Conservation (phyloP, 2,797 vertebrate species). For the Poecile montanus region DNA sequence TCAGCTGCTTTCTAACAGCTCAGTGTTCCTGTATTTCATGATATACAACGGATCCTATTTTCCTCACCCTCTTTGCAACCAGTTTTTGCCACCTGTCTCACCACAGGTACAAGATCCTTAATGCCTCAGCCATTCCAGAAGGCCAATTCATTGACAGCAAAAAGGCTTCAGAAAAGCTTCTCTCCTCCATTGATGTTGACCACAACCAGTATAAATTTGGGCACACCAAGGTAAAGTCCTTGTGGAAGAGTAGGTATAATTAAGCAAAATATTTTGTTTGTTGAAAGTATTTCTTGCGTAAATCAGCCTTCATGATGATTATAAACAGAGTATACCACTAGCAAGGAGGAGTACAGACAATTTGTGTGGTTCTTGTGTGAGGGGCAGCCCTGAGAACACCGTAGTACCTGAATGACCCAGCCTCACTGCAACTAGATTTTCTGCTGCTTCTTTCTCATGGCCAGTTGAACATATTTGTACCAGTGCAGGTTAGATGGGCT, state of each 20-base stretch:
- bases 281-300: background rate
- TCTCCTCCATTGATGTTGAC: constrained; percentile 86
- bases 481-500: background rate
- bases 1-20: background rate
- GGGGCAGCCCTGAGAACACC: background rate
- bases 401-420: background rate
- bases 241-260: background rate
- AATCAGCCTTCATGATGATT: background rate
- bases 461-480: background rate
- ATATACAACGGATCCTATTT: background rate
- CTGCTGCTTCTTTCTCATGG: background rate
- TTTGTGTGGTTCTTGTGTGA: background rate
- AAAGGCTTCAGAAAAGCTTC: constrained; percentile 89
- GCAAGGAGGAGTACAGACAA: background rate
- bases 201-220: constrained; percentile 89
- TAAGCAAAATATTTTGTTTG: background rate
- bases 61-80: background rate
- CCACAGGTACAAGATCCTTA: constrained; percentile 87
- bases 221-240: constrained; percentile 85
- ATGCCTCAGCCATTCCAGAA: constrained; percentile 89
- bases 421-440: background rate
- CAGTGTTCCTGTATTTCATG: background rate
- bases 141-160: constrained; percentile 91
- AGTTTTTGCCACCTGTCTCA: background rate
- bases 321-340: background rate